Percentiles rank a stretch among this genome's conserved stretches.
These are phyloP conservation scores for Engystomops pustulosus DNA, from an alignment of 2,113 vertebrate genomes.

Conservation along the genomic window DNA sequence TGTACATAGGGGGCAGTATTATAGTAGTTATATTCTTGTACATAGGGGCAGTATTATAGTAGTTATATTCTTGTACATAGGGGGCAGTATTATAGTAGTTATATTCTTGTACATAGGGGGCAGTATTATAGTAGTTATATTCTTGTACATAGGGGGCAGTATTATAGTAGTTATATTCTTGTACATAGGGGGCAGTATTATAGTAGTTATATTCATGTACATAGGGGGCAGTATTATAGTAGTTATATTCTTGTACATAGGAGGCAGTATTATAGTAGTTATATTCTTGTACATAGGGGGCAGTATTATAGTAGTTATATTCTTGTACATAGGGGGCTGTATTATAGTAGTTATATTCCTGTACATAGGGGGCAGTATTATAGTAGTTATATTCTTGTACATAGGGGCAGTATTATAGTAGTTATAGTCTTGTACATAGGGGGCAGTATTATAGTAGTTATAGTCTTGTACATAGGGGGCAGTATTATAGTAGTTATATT, in stretches of 20 bases:
- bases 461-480: background rate
- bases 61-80: background rate
- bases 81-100: too few relatives aligned
- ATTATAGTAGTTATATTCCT: background rate
- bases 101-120: too few relatives aligned
- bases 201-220: constrained; percentile 13
- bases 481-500: constrained; percentile 13
- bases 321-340: background rate
- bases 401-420: constrained; percentile 11
- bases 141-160: background rate
- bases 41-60: background rate
- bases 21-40: constrained; percentile 3
- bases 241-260: constrained; percentile 16
- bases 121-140: too few relatives aligned
- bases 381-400: constrained; percentile 9
- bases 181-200: constrained; percentile 16
- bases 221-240: constrained; percentile 3
- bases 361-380: background rate
- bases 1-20: background rate
- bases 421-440: background rate
- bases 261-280: constrained; percentile 1
- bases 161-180: constrained; percentile 15
- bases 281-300: background rate
- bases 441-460: constrained; percentile 11
- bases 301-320: background rate